Evolutionary conservation across 2,888 invertebrate genomes (phyloP), one percentile per base, ranked within the genome.

Genomic region (Rhagium mordax): DNA sequence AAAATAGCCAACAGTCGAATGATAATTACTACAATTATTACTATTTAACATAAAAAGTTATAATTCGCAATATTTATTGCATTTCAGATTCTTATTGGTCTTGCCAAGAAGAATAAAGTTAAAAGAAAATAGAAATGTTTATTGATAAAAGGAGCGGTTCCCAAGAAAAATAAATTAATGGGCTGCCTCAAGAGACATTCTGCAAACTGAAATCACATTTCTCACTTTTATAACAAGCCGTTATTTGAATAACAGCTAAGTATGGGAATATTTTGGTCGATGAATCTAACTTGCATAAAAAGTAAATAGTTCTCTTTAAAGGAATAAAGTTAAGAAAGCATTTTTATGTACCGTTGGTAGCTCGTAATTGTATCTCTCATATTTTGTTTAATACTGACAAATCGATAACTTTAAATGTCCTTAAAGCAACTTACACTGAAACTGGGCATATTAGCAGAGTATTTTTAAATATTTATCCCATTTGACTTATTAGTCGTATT

Each of bases 101-200:
- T 33, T 59, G 33, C 33, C 33, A 16, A 33, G 2, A 29, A 57
- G 33, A 33, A 33, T 33, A 33, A 8, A 33, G 33, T 33, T 33
- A 33, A 33, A 10, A 33, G 33, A 33, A 13, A 33, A 57, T 24
- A 27, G 29, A 57, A n/a, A 29, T 29, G 16, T 27, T 57, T 57
- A 57, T 57, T 57, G 57, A 57, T 57, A 57, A 57, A 57, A 24
- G 29, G 27, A n/a, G 57, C 57, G 57, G 5, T 29, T 57, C 29
- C 57, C 57, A 33, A 33, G 10, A 29, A 24, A 33, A 21, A 18
- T 33, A 33, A 33, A 59, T 59, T 59, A 59, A 33, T 59, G 16
- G 13, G 3, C 15, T 15, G 16, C 33, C 59, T 18, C 18, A 7
- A 13, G 59, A 59, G 59, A 33, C 29, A 33, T 20, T 33, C 18